Percentiles rank a stretch among this genome's conserved stretches.
Evolutionary conservation across 1,140 invertebrate species (phyloP).

Genomic region (Sinonovacula constricta): DNA sequence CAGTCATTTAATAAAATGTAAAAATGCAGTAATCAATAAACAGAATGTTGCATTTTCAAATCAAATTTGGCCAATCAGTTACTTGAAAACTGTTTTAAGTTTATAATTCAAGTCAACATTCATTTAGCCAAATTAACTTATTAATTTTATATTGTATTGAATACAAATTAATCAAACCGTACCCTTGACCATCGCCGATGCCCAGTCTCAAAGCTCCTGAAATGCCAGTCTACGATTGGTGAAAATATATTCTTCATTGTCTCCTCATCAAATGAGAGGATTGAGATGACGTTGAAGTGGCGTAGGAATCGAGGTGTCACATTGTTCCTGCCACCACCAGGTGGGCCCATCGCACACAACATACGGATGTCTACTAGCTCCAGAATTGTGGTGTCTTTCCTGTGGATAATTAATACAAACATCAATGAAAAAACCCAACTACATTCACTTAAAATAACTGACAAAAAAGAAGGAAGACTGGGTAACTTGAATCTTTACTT

Average conservation of each 20-base stretch:
- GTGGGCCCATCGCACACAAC: conserved; percentile 77
- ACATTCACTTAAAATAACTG: neutral
- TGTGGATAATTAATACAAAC: conserved; percentile 43
- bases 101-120: no score
- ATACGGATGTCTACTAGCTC: conserved; percentile 76
- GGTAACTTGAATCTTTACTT: neutral
- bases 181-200: conserved; percentile 80
- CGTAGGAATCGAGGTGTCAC: conserved; percentile 77
- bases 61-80: no score
- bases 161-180: conserved; percentile 33
- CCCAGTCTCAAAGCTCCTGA: conserved; percentile 72
- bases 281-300: conserved; percentile 78
- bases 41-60: no score
- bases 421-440: neutral
- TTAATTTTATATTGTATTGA: no score
- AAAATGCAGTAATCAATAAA: no score
- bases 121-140: no score
- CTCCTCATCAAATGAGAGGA: conserved; percentile 78
- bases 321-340: conserved; percentile 77
- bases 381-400: conserved; percentile 76
- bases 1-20: no score
- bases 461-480: neutral
- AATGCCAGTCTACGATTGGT: conserved; percentile 79
- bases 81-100: no score
- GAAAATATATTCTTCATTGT: conserved; percentile 79